Base-by-base conservation (phyloP, 2,113 vertebrate species). In the Austrofundulus limnaeus region DNA sequence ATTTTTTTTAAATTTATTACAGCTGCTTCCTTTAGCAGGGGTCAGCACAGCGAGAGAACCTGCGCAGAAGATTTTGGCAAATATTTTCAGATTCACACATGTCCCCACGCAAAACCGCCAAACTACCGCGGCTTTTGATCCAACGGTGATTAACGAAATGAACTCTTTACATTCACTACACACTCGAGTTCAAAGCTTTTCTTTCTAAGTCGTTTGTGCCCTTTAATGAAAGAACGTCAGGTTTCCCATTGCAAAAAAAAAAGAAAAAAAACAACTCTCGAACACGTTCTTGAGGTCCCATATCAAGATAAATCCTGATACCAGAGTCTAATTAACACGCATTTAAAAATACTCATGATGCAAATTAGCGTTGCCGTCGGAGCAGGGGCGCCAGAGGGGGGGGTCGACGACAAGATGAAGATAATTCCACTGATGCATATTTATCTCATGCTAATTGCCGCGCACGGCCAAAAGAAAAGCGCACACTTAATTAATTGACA, bases 391-490 rank as follows among this genome's bases (percentile, higher is more conserved):
- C n/a, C n/a, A 37, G 47, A 41, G 45, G 54, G 16, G 52, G 61
- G 67, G 11, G 70, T 66, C 71, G 77, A 81, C 48, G 71, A 83
- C 84, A 85, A 85, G 85, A 87, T 78, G 82, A 10, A 90, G 87
- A 90, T 87, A 76, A 88, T 86, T 88, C 54, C 2, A 69, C 88
- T 91, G 85, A 92, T 91, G 90, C 91, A 93, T 92, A 93, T 91
- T 92, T 92, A 92, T 92, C 87, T 90, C 84, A 91, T 93, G 90
- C 89, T 91, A 91, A 91, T 93, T 91, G 90, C 61, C 78, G 66
- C 84, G 82, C 88, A 82, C 69, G 85, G 87, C 86, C 77, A 88
- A 91, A n/a, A 91, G 87, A 92, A 91, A 89, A 82, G 85, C 82
- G 54, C 70, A 72, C 86, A 90, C 86, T 88, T 91, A 89, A 92